Percentiles rank a stretch among this genome's conserved stretches.
Evolutionary conservation across 1,140 invertebrate species (phyloP).

Genomic region (Drosophila kepulauana): DNA sequence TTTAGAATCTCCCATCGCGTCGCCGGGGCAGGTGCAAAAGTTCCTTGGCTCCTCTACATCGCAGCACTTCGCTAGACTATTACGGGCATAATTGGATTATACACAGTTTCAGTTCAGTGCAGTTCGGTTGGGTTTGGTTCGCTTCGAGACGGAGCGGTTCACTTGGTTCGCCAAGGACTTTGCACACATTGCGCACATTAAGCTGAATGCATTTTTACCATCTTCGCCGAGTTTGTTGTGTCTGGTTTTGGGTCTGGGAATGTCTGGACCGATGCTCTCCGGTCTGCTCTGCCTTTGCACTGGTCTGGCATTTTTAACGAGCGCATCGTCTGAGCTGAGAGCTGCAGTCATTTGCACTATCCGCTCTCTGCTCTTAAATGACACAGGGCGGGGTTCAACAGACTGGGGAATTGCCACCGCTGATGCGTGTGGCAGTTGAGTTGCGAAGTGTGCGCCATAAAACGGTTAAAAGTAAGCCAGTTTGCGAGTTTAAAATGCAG

Average conservation of each 20-base stretch:
- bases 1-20: constrained; percentile 60
- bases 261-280: not conserved
- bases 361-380: constrained; percentile 48
- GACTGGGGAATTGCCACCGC: constrained; percentile 32
- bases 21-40: constrained; percentile 68
- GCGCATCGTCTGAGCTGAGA: constrained; percentile 49
- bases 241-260: constrained; percentile 34
- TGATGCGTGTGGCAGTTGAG: constrained; percentile 47
- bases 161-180: constrained; percentile 32
- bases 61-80: constrained; percentile 20
- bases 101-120: constrained; percentile 85
- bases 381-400: constrained; percentile 31
- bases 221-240: constrained; percentile 43
- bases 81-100: constrained; percentile 81
- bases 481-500: constrained; percentile 49
- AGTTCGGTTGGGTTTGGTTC: constrained; percentile 7
- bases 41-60: constrained; percentile 26
- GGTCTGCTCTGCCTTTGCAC: not conserved
- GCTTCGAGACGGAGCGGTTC: not conserved
- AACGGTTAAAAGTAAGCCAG: constrained; percentile 57
- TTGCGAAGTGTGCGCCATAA: constrained; percentile 28
- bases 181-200: constrained; percentile 45
- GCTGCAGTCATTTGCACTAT: constrained; percentile 58
- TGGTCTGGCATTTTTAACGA: constrained; percentile 62
- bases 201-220: constrained; percentile 56